Base-by-base conservation (phyloP, 2,113 vertebrate species). In the Urocitellus parryii region DNA sequence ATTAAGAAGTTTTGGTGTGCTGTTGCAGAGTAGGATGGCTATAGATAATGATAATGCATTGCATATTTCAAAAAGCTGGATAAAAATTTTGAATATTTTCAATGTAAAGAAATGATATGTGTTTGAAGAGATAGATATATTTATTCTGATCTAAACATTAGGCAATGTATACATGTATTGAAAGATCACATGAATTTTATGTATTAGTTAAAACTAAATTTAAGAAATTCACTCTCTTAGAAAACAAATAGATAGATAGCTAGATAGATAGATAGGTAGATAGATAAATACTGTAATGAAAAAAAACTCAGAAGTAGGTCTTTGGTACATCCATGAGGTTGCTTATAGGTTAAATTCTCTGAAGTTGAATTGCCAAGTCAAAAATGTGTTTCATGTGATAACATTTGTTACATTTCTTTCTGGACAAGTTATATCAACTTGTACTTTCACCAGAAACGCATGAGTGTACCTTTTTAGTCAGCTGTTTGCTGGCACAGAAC, bases 311-410 rank as follows among this genome's bases (percentile, higher is more conserved):
- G 29, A 68, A 63, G 29, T 84, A 84, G 72, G 27, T 68, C 45
- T 61, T 91, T 85, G 39, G 65, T 37, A 91, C 4, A 8, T 34
- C 25, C 51, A 12, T 81, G 16, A 77, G 20, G 11, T 82, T 95
- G 63, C 37, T 65, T 87, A 37, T 32, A 73, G 20, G 32, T 67
- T 91, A 79, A 70, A 79, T 78, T 79, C 22, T 85, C 3, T n/a
- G 63, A 74, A 79, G 45, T 22, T 80, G 70, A 96, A 85, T 89
- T 95, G 34, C 17, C 13, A 76, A 45, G 65, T 82, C 72, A 93
- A 63, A 82, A 72, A 77, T 45, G 39, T 51, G 45, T 91, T 68
- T 78, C 29, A 90, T 88, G 79, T 84, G 65, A 94, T 17, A 92
- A 84, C 58, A 96, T 51, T 82, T 87, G 25, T 7, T 92, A 37